Conservation (phyloP, 2,797 vertebrate species). For the Myoxocephalus aenaeus region DNA sequence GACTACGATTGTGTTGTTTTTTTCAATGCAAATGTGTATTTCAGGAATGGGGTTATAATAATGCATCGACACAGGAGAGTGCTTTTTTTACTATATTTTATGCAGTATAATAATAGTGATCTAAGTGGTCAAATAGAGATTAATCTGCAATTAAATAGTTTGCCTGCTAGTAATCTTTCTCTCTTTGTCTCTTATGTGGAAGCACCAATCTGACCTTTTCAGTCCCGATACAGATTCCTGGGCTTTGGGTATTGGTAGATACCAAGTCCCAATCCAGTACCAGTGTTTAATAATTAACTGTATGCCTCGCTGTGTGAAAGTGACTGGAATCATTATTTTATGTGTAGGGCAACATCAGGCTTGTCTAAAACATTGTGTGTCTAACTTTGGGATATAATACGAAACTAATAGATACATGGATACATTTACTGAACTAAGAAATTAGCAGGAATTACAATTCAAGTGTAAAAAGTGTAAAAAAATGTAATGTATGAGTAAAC, state of each 20-base stretch:
- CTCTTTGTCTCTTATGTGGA: slow-evolving; percentile 34
- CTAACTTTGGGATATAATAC: not conserved
- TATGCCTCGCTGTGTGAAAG: not conserved
- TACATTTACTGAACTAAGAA: not conserved
- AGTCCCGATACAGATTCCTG: too few relatives aligned
- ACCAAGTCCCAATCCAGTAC: not conserved
- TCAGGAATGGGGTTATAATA: slow-evolving; percentile 39
- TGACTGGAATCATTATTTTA: not conserved
- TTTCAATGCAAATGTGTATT: slow-evolving; percentile 12
- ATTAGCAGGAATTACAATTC: not conserved
- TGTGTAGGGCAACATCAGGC: not conserved
- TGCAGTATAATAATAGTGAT: slow-evolving; percentile 11
- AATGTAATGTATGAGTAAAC: not conserved
- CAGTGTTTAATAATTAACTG: not conserved
- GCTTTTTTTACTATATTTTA: slow-evolving; percentile 23
- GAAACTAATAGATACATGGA: not conserved
- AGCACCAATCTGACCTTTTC: not conserved
- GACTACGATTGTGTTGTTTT: slow-evolving; percentile 40
- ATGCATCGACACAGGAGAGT: slow-evolving; percentile 35
- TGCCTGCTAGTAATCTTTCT: slow-evolving; percentile 43
- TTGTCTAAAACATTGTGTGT: not conserved
- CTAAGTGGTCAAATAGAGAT: slow-evolving; percentile 45
- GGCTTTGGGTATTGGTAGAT: not conserved
- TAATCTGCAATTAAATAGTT: slow-evolving; percentile 57
- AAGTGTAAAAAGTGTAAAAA: not conserved